Evolutionary conservation across 2,113 vertebrate genomes (phyloP).

Genomic region (Petrocephalus zakoni): DNA sequence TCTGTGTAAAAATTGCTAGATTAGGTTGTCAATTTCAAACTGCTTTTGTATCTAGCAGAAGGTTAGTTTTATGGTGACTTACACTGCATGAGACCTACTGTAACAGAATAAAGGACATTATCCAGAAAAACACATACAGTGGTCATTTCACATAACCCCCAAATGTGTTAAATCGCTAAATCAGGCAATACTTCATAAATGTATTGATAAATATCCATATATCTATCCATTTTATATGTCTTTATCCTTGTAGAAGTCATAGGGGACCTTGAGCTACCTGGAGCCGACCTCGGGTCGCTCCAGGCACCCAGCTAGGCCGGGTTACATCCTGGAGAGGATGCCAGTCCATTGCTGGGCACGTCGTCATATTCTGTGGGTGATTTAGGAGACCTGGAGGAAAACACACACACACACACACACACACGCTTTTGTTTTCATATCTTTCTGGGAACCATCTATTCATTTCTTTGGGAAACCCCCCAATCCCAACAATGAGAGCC

Average conservation of each 20-base stretch:
- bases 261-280: too few relatives aligned
- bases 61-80: background rate
- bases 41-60: background rate
- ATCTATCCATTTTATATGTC: background rate
- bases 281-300: background rate
- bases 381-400: too few relatives aligned
- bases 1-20: background rate
- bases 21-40: background rate
- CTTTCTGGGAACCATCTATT: too few relatives aligned
- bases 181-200: background rate
- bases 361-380: background rate
- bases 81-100: background rate
- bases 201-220: background rate
- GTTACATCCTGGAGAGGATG: too few relatives aligned
- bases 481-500: too few relatives aligned
- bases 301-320: too few relatives aligned
- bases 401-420: too few relatives aligned
- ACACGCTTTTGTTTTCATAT: too few relatives aligned
- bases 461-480: too few relatives aligned
- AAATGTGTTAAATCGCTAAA: background rate
- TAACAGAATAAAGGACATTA: background rate
- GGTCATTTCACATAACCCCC: background rate
- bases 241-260: background rate
- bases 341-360: background rate
- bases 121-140: background rate